Conservation (phyloP, 2,888 invertebrate species). For the Hyppa rectilinea region DNA sequence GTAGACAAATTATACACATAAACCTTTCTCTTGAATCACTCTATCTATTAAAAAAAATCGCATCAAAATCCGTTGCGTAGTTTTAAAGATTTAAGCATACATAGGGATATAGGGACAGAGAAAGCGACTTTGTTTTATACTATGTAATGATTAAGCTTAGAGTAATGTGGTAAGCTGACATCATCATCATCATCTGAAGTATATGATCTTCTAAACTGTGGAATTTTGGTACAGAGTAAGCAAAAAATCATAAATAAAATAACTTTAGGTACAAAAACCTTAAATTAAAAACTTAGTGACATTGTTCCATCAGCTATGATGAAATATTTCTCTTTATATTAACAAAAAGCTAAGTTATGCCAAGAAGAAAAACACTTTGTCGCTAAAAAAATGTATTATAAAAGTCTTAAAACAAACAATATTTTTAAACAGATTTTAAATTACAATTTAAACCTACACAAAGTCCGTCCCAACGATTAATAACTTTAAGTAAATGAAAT, state of each 20-base stretch:
- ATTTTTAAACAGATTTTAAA: slow-evolving; percentile 32
- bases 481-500: slow-evolving; percentile 30
- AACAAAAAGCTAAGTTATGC: not conserved
- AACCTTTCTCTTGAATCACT: no score
- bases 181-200: no score
- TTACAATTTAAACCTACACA: no score
- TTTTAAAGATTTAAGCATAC: no score
- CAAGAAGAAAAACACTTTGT: slow-evolving; percentile 9
- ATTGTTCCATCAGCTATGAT: not conserved
- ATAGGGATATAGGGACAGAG: no score
- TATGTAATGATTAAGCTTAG: no score
- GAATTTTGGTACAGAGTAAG: not conserved
- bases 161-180: no score
- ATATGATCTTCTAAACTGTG: no score
- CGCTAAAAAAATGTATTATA: slow-evolving; percentile 4
- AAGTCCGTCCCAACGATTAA: slow-evolving; percentile 13
- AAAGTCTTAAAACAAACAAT: slow-evolving; percentile 22
- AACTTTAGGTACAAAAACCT: not conserved
- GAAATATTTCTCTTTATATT: not conserved
- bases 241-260: not conserved
- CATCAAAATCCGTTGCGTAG: no score
- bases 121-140: no score
- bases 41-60: no score
- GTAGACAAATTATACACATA: no score
- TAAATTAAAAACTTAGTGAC: not conserved